Percentiles rank a stretch among this genome's conserved stretches.
Evolutionary conservation across 1,140 invertebrate genomes (phyloP).

Genomic region (Scylla paramamosain): DNA sequence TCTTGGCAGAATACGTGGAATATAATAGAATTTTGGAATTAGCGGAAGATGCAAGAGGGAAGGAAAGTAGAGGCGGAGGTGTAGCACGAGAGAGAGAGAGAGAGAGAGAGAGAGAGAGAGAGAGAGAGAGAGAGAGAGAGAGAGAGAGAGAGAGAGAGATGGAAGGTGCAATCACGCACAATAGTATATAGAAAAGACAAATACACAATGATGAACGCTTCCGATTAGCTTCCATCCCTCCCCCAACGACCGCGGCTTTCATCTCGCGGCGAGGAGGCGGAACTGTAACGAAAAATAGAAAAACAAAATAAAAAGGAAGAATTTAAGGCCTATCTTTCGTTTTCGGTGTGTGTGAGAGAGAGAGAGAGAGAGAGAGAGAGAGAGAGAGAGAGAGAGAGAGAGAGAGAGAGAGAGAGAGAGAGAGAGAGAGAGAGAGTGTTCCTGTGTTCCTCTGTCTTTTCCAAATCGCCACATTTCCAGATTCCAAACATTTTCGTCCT

Average conservation of each 20-base stretch:
- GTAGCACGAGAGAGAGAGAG: background rate
- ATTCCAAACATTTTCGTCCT: background rate
- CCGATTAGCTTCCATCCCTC: background rate
- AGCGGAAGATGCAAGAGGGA: background rate
- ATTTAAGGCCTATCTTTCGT: too few species aligned
- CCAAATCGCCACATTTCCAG: background rate
- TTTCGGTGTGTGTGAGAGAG: too few species aligned
- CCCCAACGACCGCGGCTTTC: background rate
- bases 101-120: background rate
- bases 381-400: too few species aligned
- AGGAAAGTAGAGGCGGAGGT: background rate
- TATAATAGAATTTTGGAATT: constrained; percentile 15
- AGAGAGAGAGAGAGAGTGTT: background rate
- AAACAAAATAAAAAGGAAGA: background rate
- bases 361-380: too few species aligned
- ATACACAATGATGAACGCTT: background rate
- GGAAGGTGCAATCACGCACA: background rate
- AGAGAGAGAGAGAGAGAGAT: constrained; percentile 1
- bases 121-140: background rate
- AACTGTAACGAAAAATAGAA: background rate
- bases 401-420: too few species aligned
- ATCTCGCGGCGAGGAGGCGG: background rate
- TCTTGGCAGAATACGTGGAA: background rate
- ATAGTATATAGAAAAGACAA: background rate
- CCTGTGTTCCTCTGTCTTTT: background rate